Percentiles rank a stretch among this genome's conserved stretches.
Evolutionary conservation across 2,888 invertebrate species (phyloP).

Genomic region (Rhagonycha lutea): DNA sequence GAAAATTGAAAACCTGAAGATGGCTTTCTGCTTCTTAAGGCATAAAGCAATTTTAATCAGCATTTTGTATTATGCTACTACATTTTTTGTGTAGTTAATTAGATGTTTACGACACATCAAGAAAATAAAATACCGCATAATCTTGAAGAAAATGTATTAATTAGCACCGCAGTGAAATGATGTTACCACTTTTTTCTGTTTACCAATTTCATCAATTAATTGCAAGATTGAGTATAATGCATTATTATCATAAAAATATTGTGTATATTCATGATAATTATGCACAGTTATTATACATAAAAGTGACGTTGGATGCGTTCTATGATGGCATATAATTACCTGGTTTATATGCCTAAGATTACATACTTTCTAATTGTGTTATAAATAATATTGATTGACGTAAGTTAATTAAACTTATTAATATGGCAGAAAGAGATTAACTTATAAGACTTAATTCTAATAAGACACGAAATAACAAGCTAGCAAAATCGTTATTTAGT

Average conservation of each 20-base stretch:
- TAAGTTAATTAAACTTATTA: background rate
- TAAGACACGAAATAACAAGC: background rate
- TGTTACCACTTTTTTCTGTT: background rate
- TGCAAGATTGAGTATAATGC: background rate
- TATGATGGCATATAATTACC: background rate
- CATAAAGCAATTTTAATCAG: background rate
- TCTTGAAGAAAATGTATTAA: background rate
- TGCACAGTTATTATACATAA: background rate
- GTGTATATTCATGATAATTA: background rate
- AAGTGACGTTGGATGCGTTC: background rate
- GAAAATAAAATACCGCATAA: background rate
- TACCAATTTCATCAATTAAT: background rate
- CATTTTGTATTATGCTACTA: background rate
- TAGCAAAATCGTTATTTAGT: background rate
- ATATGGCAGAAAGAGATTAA: background rate
- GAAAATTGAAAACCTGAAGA: background rate
- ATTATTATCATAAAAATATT: background rate
- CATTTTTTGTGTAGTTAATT: background rate
- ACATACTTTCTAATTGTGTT: background rate
- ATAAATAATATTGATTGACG: background rate
- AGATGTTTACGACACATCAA: background rate
- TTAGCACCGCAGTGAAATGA: background rate
- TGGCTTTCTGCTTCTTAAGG: background rate
- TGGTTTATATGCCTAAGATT: background rate
- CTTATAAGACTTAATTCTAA: background rate